Percentiles rank a stretch among this genome's conserved stretches.
Evolutionary conservation across 2,797 vertebrate genomes (phyloP).

Genomic region (Anas acuta): DNA sequence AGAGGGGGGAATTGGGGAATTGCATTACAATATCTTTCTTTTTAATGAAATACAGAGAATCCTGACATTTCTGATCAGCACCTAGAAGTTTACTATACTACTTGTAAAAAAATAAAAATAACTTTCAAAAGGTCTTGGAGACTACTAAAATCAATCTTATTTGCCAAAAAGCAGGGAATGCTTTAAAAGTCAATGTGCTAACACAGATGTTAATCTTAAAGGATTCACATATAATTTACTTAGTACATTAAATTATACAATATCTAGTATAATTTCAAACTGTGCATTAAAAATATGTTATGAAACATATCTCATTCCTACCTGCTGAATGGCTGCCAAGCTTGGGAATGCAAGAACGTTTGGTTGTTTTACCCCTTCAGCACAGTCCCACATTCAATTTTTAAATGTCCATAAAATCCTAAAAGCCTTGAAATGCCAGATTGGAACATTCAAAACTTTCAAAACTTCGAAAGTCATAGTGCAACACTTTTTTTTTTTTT

Average conservation of each 20-base stretch:
- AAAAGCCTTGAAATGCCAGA: constrained; percentile 14
- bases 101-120: not conserved
- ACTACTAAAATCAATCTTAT: not conserved
- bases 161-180: constrained; percentile 5
- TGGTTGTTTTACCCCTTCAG: constrained; percentile 33
- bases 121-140: not conserved
- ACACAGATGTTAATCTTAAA: constrained; percentile 29
- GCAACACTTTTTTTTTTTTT: not conserved
- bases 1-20: not conserved
- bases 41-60: not conserved
- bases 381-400: constrained; percentile 19
- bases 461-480: constrained; percentile 44
- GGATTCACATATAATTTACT: not conserved
- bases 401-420: constrained; percentile 19
- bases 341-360: constrained; percentile 7
- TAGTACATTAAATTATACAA: constrained; percentile 33
- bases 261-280: constrained; percentile 30
- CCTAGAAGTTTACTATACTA: not conserved
- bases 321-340: constrained; percentile 42
- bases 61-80: not conserved
- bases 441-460: constrained; percentile 1
- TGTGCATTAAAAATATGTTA: constrained; percentile 1
- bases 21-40: not conserved
- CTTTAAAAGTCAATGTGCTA: constrained; percentile 1
- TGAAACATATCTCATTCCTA: constrained; percentile 22